These are phyloP conservation scores for Nylanderia fulva DNA, from an alignment of 1,140 invertebrate genomes.

Conservation along the genomic window DNA sequence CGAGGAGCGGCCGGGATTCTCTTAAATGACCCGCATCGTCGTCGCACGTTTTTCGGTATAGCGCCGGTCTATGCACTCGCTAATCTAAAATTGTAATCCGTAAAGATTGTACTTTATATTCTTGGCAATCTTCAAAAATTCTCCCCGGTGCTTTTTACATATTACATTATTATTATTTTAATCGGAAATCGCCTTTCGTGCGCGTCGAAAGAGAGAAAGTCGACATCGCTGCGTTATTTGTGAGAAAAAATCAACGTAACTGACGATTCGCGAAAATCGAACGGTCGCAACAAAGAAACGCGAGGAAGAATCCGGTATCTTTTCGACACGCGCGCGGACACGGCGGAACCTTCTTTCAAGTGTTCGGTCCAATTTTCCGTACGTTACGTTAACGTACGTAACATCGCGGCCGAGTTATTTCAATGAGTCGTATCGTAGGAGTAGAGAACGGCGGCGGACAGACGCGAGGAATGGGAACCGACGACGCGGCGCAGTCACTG, in stretches of 20 bases:
- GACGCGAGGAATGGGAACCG: conserved; percentile 77
- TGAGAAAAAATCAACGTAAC: conserved; percentile 40
- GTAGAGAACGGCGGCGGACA: conserved; percentile 76
- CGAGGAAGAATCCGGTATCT: conserved; percentile 57
- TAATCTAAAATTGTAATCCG: conserved; percentile 27
- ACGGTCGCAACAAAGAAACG: conserved; percentile 31
- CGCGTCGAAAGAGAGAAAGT: background rate
- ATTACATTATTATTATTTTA: background rate
- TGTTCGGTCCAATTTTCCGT: conserved; percentile 64
- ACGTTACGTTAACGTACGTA: conserved; percentile 15
- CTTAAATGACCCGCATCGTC: conserved; percentile 51
- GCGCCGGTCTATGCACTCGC: background rate
- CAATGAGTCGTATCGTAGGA: conserved; percentile 80
- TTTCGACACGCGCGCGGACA: conserved; percentile 47
- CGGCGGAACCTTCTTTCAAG: conserved; percentile 64
- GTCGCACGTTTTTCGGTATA: conserved; percentile 8
- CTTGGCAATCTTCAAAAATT: background rate
- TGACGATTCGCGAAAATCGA: conserved; percentile 14
- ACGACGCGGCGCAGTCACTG: conserved; percentile 81
- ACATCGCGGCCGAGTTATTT: conserved; percentile 75
- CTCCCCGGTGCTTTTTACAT: background rate
- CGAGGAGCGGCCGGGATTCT: background rate
- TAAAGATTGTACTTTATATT: background rate
- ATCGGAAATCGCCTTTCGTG: conserved; percentile 9
- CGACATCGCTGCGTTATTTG: conserved; percentile 15